phyloP scores from a whole-genome alignment of 1,140 invertebrate genomes.

The Megalopta genalis region DNA sequence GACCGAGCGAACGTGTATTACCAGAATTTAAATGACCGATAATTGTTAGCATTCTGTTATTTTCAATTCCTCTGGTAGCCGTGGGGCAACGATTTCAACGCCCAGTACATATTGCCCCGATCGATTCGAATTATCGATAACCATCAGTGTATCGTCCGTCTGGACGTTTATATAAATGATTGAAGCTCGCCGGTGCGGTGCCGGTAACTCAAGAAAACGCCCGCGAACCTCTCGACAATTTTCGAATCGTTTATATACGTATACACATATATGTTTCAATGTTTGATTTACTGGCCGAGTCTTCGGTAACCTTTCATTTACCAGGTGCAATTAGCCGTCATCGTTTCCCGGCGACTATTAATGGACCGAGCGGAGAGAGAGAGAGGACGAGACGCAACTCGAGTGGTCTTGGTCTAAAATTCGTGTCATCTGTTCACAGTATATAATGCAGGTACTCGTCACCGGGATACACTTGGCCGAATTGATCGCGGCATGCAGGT shows the following conservation, averaged over 20 bases:
- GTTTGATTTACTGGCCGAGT: slow-evolving; percentile 30
- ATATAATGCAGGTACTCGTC: slow-evolving; percentile 15
- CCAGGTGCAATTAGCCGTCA: slow-evolving; percentile 29
- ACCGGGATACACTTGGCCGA: slow-evolving; percentile 1
- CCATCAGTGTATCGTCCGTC: not conserved
- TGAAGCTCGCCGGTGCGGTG: slow-evolving; percentile 2
- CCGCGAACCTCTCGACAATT: slow-evolving; percentile 29
- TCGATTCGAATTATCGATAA: not conserved
- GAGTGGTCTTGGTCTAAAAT: slow-evolving; percentile 7
- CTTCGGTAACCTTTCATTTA: slow-evolving; percentile 28
- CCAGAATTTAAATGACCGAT: no score
- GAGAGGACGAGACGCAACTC: not conserved
- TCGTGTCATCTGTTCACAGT: slow-evolving; percentile 8
- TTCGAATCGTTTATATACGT: slow-evolving; percentile 28
- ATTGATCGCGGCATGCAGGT: not conserved
- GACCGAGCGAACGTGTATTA: no score
- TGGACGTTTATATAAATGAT: slow-evolving; percentile 38
- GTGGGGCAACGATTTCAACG: no score
- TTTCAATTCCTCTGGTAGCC: no score
- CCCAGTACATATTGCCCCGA: not conserved
- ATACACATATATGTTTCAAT: slow-evolving; percentile 30
- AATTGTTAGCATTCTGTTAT: no score
- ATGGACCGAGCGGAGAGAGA: not conserved
- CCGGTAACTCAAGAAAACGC: slow-evolving; percentile 30
- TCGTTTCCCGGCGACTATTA: slow-evolving; percentile 40